Conservation (phyloP, 1,140 invertebrate species). For the Orchesella cincta region DNA sequence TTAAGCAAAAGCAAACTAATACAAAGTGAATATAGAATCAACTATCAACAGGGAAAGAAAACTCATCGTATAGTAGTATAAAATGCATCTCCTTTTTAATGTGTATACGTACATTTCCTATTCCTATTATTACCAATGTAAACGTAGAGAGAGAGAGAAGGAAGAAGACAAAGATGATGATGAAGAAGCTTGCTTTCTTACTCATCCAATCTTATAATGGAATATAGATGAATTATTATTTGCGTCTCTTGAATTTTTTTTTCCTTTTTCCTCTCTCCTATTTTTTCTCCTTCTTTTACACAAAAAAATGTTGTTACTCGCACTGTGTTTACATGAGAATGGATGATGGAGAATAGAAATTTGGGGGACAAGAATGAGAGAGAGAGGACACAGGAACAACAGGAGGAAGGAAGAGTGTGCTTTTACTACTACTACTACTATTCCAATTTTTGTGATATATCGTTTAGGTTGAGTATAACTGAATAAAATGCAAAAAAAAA, state of each 20-base stretch:
- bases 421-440: neutral
- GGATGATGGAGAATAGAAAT: neutral
- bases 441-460: conserved; percentile 16
- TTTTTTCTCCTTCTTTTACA: neutral
- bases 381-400: neutral
- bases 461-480: conserved; percentile 13
- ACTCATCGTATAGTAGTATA: too few relatives aligned
- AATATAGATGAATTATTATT: conserved; percentile 31
- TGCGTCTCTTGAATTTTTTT: conserved; percentile 18
- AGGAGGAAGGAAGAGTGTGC: conserved; percentile 10
- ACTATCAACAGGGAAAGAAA: neutral
- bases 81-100: neutral
- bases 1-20: conserved; percentile 2
- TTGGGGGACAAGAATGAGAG: neutral
- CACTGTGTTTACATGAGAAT: conserved; percentile 4
- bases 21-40: conserved; percentile 20
- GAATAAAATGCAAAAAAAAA: conserved; percentile 18
- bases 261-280: neutral
- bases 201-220: conserved; percentile 30
- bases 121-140: conserved; percentile 21
- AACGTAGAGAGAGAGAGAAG: neutral
- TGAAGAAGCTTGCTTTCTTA: conserved; percentile 8
- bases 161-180: conserved; percentile 9
- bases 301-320: conserved; percentile 18
- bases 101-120: neutral